These are phyloP conservation scores for Pharmacophagus antenor DNA, from an alignment of 2,888 invertebrate genomes.

Conservation along the genomic window DNA sequence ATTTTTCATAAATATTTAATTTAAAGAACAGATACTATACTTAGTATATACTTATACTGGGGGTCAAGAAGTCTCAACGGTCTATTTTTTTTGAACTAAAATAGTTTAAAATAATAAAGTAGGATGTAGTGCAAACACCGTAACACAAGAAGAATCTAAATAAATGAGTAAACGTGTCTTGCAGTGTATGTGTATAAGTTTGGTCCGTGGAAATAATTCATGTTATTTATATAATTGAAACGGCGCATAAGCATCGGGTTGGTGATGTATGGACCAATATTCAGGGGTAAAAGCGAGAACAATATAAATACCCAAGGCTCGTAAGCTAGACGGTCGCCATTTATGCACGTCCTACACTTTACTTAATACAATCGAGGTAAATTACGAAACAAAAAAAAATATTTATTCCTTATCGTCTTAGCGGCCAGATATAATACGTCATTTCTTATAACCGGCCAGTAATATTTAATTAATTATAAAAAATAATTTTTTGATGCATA, in stretches of 20 bases:
- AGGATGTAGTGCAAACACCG: too few species aligned
- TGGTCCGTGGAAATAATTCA: slow-evolving; percentile 29
- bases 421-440: slow-evolving; percentile 9
- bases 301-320: slow-evolving; percentile 35
- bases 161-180: too few species aligned
- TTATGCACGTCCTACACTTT: slow-evolving; percentile 37
- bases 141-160: too few species aligned
- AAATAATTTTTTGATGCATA: too few species aligned
- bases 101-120: too few species aligned
- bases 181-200: background rate
- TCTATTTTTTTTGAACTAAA: too few species aligned
- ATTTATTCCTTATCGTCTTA: slow-evolving; percentile 15
- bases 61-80: too few species aligned
- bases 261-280: slow-evolving; percentile 43
- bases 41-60: too few species aligned
- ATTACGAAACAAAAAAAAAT: slow-evolving; percentile 24
- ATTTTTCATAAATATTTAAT: too few species aligned
- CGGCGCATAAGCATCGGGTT: slow-evolving; percentile 39
- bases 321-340: slow-evolving; percentile 36
- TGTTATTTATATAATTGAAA: slow-evolving; percentile 39
- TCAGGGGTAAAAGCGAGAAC: slow-evolving; percentile 36
- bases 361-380: slow-evolving; percentile 32
- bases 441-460: background rate
- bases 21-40: too few species aligned
- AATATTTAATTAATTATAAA: background rate